Conservation (phyloP, 2,888 invertebrate species). For the Hoplodrina blanda region DNA sequence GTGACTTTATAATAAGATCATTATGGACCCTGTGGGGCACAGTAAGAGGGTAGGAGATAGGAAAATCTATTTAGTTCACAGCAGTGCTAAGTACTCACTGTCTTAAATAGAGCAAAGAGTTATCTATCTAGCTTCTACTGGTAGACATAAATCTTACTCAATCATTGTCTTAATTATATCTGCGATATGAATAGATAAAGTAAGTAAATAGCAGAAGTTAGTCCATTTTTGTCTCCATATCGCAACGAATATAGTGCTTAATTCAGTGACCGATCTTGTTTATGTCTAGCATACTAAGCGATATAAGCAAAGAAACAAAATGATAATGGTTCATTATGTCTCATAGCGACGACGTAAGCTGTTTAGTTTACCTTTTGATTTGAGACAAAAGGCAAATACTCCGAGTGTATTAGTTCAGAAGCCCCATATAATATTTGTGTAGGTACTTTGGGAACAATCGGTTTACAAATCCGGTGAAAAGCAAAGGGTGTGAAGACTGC, state of each 20-base stretch:
- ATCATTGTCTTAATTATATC: background rate
- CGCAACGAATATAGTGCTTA: background rate
- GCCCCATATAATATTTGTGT: constrained; percentile 62
- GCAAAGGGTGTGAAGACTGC: constrained; percentile 64
- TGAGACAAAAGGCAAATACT: constrained; percentile 59
- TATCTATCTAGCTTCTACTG: background rate
- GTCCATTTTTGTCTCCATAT: background rate
- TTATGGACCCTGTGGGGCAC: too few species aligned
- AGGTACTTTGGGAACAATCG: constrained; percentile 68
- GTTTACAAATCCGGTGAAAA: constrained; percentile 64
- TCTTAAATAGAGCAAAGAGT: too few species aligned
- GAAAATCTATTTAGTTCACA: too few species aligned
- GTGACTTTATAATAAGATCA: too few species aligned
- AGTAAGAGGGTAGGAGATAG: too few species aligned
- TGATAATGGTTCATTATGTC: constrained; percentile 1
- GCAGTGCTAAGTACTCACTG: too few species aligned
- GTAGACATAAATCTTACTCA: background rate
- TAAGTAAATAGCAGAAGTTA: background rate
- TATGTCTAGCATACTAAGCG: background rate
- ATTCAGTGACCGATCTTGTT: background rate
- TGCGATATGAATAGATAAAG: background rate
- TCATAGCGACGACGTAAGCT: background rate
- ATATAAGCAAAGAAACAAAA: background rate
- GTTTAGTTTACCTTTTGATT: constrained; percentile 50
- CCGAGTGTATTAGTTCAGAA: constrained; percentile 57